Evolutionary conservation across 2,113 vertebrate species (phyloP).

Genomic region (Syngnathoides biaculeatus): DNA sequence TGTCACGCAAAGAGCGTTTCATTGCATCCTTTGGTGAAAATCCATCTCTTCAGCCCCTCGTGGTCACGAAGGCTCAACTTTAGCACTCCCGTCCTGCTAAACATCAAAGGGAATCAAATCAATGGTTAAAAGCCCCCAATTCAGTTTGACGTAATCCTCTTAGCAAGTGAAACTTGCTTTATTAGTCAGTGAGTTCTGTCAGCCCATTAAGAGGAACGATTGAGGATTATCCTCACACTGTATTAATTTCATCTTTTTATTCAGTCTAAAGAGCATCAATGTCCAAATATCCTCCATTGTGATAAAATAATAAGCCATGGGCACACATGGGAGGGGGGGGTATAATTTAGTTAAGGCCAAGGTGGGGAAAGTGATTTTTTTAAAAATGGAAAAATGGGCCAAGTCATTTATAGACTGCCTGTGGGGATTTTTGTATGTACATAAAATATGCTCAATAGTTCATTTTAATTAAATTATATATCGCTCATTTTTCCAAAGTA

Average conservation of each 20-base stretch:
- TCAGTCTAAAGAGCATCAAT: not conserved
- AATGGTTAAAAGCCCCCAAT: slow-evolving; percentile 46
- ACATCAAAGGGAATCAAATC: slow-evolving; percentile 36
- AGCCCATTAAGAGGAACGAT: slow-evolving; percentile 43
- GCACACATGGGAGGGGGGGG: too few relatives aligned
- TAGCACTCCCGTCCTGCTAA: slow-evolving; percentile 10
- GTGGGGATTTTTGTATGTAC: too few relatives aligned
- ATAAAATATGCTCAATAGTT: too few relatives aligned
- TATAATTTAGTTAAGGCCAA: too few relatives aligned
- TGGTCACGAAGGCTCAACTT: not conserved
- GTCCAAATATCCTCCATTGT: slow-evolving; percentile 15
- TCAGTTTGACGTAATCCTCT: slow-evolving; percentile 64
- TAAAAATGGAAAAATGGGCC: too few relatives aligned
- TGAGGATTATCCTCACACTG: slow-evolving; percentile 43
- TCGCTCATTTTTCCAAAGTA: too few relatives aligned
- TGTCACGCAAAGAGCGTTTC: not conserved
- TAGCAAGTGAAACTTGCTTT: slow-evolving; percentile 45
- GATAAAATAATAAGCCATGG: not conserved
- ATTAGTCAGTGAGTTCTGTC: slow-evolving; percentile 43
- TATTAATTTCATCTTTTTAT: slow-evolving; percentile 33
- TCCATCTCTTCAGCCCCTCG: not conserved
- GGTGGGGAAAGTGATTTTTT: too few relatives aligned
- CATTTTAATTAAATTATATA: too few relatives aligned
- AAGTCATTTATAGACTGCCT: too few relatives aligned
- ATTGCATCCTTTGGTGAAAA: not conserved